A percentile compares a stretch with the other conserved stretches of the same genome.
Conservation (phyloP, 2,888 invertebrate genomes). For the Cyrtodaria siliqua region DNA sequence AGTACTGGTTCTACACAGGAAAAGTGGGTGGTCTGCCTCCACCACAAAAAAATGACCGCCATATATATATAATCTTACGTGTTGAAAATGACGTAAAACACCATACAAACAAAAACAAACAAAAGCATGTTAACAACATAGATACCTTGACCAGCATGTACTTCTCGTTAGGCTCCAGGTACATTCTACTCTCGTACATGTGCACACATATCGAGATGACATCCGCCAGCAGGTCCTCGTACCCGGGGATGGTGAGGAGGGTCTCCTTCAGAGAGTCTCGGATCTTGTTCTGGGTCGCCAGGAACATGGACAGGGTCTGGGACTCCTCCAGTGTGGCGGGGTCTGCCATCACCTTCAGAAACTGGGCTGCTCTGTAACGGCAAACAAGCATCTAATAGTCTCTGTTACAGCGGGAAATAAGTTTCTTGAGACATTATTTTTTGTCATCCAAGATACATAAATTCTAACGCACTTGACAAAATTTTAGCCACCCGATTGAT, state of each 20-base stretch:
- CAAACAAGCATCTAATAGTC: neutral
- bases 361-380: constrained; percentile 94
- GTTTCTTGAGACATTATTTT: too few species aligned
- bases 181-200: constrained; percentile 99
- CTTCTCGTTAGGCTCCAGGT: constrained; percentile 97
- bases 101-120: neutral
- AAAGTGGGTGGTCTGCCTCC: too few species aligned
- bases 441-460: too few species aligned
- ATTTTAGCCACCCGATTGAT: too few species aligned
- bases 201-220: constrained; percentile 98
- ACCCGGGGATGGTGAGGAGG: constrained; percentile 90
- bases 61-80: too few species aligned
- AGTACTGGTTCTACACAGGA: too few species aligned
- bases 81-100: too few species aligned
- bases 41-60: too few species aligned
- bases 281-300: constrained; percentile 99
- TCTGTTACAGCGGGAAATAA: neutral
- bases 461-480: too few species aligned
- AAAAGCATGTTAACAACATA: too few species aligned
- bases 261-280: constrained; percentile 98
- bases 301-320: constrained; percentile 99
- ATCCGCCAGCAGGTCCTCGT: constrained; percentile 98
- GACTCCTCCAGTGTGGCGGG: constrained; percentile 98
- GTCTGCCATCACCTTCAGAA: constrained; percentile 99
- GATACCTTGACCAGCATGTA: constrained; percentile 99